Conservation (phyloP, 2,113 vertebrate genomes). For the Leucopsar rothschildi region DNA sequence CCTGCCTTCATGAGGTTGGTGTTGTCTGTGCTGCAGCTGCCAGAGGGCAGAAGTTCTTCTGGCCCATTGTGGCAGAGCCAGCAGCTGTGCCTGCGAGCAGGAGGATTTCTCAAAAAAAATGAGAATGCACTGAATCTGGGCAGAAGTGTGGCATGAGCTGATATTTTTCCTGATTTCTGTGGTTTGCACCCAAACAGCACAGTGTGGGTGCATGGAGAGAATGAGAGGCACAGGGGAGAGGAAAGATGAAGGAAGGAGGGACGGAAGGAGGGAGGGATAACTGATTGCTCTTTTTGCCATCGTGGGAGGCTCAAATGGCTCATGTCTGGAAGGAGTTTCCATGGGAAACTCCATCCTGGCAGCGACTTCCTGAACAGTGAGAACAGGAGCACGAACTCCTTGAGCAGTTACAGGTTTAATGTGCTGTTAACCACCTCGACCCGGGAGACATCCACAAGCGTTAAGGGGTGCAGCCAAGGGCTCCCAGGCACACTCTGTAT, state of each 20-base stretch:
- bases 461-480: not conserved
- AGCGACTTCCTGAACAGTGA: not conserved
- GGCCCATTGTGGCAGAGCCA: not conserved
- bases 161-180: not conserved
- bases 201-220: not conserved
- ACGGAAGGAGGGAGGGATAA: not conserved
- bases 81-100: not conserved
- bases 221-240: not conserved
- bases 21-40: not conserved
- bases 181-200: not conserved
- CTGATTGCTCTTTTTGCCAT: not conserved
- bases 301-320: rapidly evolving
- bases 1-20: rapidly evolving
- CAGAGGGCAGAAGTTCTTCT: not conserved
- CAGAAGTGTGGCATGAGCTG: not conserved
- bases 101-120: not conserved
- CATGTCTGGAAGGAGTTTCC: not conserved
- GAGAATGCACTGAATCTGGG: not conserved
- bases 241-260: not conserved
- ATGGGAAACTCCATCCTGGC: not conserved
- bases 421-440: not conserved
- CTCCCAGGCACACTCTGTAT: not conserved
- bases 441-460: not conserved
- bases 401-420: not conserved
- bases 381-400: not conserved